Percentiles rank a stretch among this genome's conserved stretches.
These are phyloP conservation scores for Chouioia cunea DNA, from an alignment of 2,888 invertebrate species.

Conservation along the genomic window DNA sequence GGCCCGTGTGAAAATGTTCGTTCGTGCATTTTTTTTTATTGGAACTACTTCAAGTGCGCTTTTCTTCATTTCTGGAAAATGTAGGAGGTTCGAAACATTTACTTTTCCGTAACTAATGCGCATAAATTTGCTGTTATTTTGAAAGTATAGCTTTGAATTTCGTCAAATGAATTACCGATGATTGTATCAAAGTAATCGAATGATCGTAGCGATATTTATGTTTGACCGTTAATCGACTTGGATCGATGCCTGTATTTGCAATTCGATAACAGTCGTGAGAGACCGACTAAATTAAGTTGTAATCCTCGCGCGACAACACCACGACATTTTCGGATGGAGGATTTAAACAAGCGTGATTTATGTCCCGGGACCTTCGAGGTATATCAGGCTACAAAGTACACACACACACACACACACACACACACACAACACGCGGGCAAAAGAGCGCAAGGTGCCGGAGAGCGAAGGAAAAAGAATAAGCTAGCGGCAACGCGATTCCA, in stretches of 20 bases:
- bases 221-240: too few species aligned
- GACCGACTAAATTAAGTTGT: neutral
- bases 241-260: too few species aligned
- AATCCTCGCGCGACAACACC: neutral
- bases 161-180: too few species aligned
- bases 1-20: slow-evolving; percentile 16
- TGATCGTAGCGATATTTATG: too few species aligned
- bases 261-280: too few species aligned
- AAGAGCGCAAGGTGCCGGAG: too few species aligned
- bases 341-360: slow-evolving; percentile 10
- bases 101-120: neutral
- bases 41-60: neutral
- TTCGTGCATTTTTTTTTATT: slow-evolving; percentile 14
- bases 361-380: neutral
- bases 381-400: too few species aligned
- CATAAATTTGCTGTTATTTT: too few species aligned
- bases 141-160: too few species aligned
- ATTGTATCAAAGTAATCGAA: too few species aligned
- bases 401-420: too few species aligned
- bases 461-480: neutral
- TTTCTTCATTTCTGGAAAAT: neutral
- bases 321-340: slow-evolving; percentile 18
- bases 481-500: neutral
- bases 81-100: neutral
- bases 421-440: too few species aligned